These are phyloP conservation scores for Lepidotrigona ventralis DNA, from an alignment of 1,140 invertebrate species.

Conservation along the genomic window DNA sequence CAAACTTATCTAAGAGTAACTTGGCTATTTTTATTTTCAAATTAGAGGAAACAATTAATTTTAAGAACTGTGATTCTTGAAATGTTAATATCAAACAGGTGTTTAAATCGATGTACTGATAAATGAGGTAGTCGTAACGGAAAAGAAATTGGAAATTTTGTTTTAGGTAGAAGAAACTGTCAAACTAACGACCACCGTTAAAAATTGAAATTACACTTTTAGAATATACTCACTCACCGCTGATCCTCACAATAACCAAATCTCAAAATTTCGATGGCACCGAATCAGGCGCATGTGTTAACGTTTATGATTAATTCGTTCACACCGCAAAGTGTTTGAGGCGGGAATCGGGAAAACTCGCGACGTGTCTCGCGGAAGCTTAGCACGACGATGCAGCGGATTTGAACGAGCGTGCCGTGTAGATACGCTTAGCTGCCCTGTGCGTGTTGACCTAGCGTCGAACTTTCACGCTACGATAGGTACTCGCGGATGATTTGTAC, in stretches of 20 bases:
- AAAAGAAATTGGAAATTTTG: not conserved
- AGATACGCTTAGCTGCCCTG: slow-evolving; percentile 10
- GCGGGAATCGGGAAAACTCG: not conserved
- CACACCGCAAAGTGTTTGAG: not conserved
- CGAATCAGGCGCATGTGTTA: slow-evolving; percentile 75
- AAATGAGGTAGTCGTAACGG: not conserved
- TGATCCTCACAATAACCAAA: slow-evolving; percentile 75
- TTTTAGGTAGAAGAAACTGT: not conserved
- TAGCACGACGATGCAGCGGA: slow-evolving; percentile 8
- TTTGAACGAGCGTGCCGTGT: slow-evolving; percentile 26
- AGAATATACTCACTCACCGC: slow-evolving; percentile 12
- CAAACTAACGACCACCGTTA: not conserved
- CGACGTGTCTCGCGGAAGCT: slow-evolving; percentile 28
- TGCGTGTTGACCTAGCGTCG: slow-evolving; percentile 66
- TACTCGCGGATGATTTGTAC: slow-evolving; percentile 72
- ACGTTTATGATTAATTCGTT: slow-evolving; percentile 8
- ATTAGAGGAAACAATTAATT: not conserved
- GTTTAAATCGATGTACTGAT: not conserved
- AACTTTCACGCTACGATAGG: slow-evolving; percentile 52
- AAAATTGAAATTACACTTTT: not conserved
- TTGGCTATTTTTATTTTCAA: not conserved
- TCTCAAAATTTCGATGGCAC: slow-evolving; percentile 76
- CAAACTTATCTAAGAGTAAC: not conserved
- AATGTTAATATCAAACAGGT: not conserved
- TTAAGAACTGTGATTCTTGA: not conserved